Percentiles rank a stretch among this genome's conserved stretches.
Evolutionary conservation across 2,113 vertebrate genomes (phyloP).

Genomic region (Ceyx cyanopectus): DNA sequence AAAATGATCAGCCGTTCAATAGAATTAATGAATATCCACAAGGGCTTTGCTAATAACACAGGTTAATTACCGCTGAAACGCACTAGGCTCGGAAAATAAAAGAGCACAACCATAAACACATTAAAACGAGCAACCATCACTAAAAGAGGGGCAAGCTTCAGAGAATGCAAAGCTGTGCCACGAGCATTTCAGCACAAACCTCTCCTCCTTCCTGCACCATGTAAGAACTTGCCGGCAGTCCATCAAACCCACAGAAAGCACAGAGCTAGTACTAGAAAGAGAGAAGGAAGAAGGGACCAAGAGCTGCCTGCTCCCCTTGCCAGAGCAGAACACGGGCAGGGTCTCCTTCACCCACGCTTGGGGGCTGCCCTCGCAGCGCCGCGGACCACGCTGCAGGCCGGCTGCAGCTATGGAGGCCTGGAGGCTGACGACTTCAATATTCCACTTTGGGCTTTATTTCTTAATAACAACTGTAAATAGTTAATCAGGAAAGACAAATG

Average conservation of each 20-base stretch:
- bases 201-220: constrained; percentile 14
- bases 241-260: background rate
- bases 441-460: background rate
- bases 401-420: background rate
- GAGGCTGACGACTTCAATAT: background rate
- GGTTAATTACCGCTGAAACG: constrained; percentile 93
- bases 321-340: background rate
- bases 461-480: background rate
- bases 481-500: background rate
- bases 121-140: constrained; percentile 80
- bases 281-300: background rate
- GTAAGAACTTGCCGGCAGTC: constrained; percentile 57
- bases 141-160: constrained; percentile 61
- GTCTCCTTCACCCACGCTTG: background rate
- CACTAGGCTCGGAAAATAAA: constrained; percentile 87
- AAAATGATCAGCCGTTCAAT: constrained; percentile 79
- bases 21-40: constrained; percentile 84
- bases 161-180: constrained; percentile 58
- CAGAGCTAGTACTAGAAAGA: background rate
- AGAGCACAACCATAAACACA: constrained; percentile 81
- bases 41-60: constrained; percentile 90
- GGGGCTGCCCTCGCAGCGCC: background rate
- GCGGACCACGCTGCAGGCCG: background rate
- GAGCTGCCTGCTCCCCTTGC: constrained; percentile 6
- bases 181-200: constrained; percentile 36